Evolutionary conservation across 2,888 invertebrate species (phyloP), one percentile per base, ranked within the genome.

Genomic region (Thalpophila matura): DNA sequence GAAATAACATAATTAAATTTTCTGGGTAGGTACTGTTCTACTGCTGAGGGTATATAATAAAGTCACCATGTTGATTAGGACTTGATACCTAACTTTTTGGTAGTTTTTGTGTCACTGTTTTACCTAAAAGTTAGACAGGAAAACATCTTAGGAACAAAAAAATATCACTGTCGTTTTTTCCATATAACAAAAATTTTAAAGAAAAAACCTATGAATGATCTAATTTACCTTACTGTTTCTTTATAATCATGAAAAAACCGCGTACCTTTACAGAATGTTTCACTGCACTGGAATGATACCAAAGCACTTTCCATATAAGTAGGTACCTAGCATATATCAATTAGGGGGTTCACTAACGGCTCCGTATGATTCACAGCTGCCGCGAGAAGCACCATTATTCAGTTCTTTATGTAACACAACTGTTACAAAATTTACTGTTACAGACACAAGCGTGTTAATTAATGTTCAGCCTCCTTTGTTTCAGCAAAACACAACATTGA

Each of bases 351-450:
- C 60, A 60, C 55, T 89, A 90, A 89, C 89, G 88, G 89, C 67
- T 66, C 53, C 55, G 55, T 58, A 61, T 91, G 89, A 91, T 72
- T 91, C 90, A 91, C 77, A 40, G 62, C 55, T 78, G 81, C 63
- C 74, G 74, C 77, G 70, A 74, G 77, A 73, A 74, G 58, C 64
- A 75, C 72, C 76, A 83, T 86, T 84, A 82, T 86, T 84, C 77
- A 73, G 27, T 60, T 85, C 87, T 92, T 91, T 91, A 92, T 89
- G 88, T 90, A 90, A 92, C 87, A 73, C 82, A 86, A 91, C 89
- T 90, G 90, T 90, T 69, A 77, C 50, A 87, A 89, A 87, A 88
- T 90, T 76, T 89, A 92, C 91, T 88, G 93, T 91, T 91, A 87
- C 79, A 61, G 76, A 27, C 79, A 80, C 67, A 77, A 86, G 79